Base-by-base conservation (phyloP, 1,140 invertebrate genomes). In the Drosophila equinoxialis region DNA sequence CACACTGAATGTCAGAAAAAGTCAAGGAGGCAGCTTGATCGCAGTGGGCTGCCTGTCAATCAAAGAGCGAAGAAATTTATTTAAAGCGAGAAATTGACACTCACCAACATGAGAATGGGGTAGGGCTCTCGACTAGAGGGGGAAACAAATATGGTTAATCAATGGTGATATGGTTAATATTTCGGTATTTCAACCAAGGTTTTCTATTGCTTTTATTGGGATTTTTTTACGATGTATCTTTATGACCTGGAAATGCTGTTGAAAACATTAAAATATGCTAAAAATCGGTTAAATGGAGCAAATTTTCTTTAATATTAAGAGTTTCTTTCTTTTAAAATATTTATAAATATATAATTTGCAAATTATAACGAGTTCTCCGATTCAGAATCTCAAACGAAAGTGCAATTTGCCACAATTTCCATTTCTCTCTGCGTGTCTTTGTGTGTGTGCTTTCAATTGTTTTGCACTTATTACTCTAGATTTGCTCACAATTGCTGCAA, bases 11-110 rank as follows among this genome's bases (percentile, higher is more conserved):
- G 76, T 78, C 75, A 73, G 62, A 69, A 45, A 45, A 61, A 72
- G 63, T 55, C 55, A 65, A 59, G 60, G 66, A 68, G 64, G 37
- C 55, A 55, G 57, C 14, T 37, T 75, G 75, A 75, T 75, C 74
- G 65, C 73, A 63, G 65, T 60, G 65, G 65, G 54, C 73, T 48
- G 74, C 63, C 74, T 77, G 70, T 77, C 74, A 77, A 69, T 23
- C 41, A 51, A 51, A 23, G 8, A 20, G 5, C 6, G 33, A 59
- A 70, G 74, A 76, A 77, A 76, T 65, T 70, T 77, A 77, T 77
- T 77, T 73, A 77, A 65, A 75, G 42, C 26, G 20, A 42, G 14
- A 55, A 51, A 45, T 39, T 23, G 41, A 41, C 23, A 11, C 7
- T n/a, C n/a, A 51, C 8, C 6, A 30, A 14, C 14, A 17, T 17